Base-by-base conservation (phyloP, 2,888 invertebrate genomes). In the Sisyra nigra region DNA sequence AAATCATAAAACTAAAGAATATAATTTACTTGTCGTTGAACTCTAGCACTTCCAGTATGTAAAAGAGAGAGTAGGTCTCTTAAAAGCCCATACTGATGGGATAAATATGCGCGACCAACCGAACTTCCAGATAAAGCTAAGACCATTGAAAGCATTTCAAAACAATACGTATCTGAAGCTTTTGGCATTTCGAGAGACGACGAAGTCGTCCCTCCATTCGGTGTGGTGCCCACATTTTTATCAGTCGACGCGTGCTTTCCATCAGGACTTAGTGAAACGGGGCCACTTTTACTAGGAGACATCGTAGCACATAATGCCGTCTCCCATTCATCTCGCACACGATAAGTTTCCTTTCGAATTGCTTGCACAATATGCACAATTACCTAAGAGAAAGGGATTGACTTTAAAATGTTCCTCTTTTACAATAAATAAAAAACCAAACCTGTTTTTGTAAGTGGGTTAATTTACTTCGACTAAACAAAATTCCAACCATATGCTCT, bases 121-220 rank as follows among this genome's bases (percentile, higher is more conserved):
- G 80, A 74, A 51, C 92, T 93, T 3, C 94, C 94, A 48, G 92
- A 93, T 34, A 96, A 63, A 0, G 96, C 94, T 52, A 93, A 61
- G 40, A 89, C 93, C 83, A 94, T 83, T 3, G 92, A 92, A 15
- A 96, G 66, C 87, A 96, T 89, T 68, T 96, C 94, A 58, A 94
- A 96, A 65, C 94, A 94, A 61, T 93, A 96, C n/a, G 89, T 89
- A 60, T 96, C 94, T 2, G 70, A 66, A 45, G 66, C 65, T 55
- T 70, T 72, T 2, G 60, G 59, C 15, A 61, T 54, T 49, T 69
- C 69, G 42, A 66, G 65, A 47, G 66, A 66, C 6, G 43, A 43
- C 15, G 40, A 19, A 18, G 29, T 40, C 14, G 40, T 40, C 14
- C 39, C 39, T 18, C 30, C 30, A 37, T 7, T 37, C 7, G 24